Percentiles rank a stretch among this genome's conserved stretches.
Conservation (phyloP, 2,888 invertebrate species). For the Sphinx pinastri region DNA sequence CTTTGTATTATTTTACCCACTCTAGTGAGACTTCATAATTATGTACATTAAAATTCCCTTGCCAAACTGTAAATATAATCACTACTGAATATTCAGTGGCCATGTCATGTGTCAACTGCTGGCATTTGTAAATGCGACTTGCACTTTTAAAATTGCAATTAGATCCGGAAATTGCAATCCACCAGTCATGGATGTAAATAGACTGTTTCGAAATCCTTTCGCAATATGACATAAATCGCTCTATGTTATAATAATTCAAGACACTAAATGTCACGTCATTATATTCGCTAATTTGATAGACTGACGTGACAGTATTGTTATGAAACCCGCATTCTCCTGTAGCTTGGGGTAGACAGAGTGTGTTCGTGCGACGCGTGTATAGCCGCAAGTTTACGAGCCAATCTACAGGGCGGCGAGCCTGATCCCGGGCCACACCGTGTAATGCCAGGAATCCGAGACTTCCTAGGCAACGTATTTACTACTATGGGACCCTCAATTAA, state of each 20-base stretch:
- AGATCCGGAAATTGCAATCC: slow-evolving; percentile 2
- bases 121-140: slow-evolving; percentile 5
- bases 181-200: slow-evolving; percentile 10
- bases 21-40: too few species aligned
- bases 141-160: slow-evolving; percentile 23
- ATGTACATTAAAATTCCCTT: too few species aligned
- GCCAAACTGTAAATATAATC: too few species aligned
- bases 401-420: slow-evolving; percentile 43
- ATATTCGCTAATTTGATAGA: neutral
- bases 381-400: slow-evolving; percentile 52
- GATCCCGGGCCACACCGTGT: slow-evolving; percentile 41
- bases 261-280: too few species aligned
- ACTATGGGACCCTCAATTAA: slow-evolving; percentile 42
- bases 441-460: slow-evolving; percentile 47
- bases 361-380: slow-evolving; percentile 33
- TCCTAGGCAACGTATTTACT: slow-evolving; percentile 43
- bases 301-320: neutral
- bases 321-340: neutral
- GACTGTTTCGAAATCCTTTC: neutral
- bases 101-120: slow-evolving; percentile 21
- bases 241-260: neutral
- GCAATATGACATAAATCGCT: neutral
- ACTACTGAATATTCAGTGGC: too few species aligned
- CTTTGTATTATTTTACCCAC: too few species aligned
- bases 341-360: neutral